Evolutionary conservation across 2,888 invertebrate genomes (phyloP).

Genomic region (Xestobium rufovillosum): DNA sequence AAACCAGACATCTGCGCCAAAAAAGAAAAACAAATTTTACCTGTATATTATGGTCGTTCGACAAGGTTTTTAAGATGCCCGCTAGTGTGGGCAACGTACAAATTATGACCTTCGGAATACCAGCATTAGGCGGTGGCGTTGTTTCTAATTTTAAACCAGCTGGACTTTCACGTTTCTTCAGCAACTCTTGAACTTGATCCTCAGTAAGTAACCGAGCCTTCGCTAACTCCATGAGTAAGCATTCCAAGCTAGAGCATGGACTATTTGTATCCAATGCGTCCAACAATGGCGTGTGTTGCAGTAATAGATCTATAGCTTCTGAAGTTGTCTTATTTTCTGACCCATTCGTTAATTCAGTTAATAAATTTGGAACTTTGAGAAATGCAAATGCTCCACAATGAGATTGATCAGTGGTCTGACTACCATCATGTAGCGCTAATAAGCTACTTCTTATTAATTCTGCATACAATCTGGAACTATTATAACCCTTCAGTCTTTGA

Average conservation of each 20-base stretch:
- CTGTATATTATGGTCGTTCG: slow-evolving; percentile 80
- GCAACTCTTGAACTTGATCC: slow-evolving; percentile 64
- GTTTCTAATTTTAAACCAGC: slow-evolving; percentile 50
- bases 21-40: slow-evolving; percentile 26
- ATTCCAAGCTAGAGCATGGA: slow-evolving; percentile 80
- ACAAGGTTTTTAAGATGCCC: slow-evolving; percentile 83
- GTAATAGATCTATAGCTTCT: slow-evolving; percentile 75
- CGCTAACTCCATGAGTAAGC: slow-evolving; percentile 72
- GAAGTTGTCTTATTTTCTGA: slow-evolving; percentile 47
- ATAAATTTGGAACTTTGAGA: slow-evolving; percentile 78
- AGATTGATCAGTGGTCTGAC: slow-evolving; percentile 75
- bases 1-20: too few species aligned
- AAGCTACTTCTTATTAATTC: slow-evolving; percentile 86
- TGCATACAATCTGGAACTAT: slow-evolving; percentile 73
- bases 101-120: slow-evolving; percentile 71
- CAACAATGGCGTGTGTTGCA: slow-evolving; percentile 75
- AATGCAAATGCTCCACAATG: slow-evolving; percentile 94
- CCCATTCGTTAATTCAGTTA: slow-evolving; percentile 43
- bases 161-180: slow-evolving; percentile 48
- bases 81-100: slow-evolving; percentile 84
- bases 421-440: slow-evolving; percentile 81
- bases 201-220: slow-evolving; percentile 75
- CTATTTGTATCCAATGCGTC: slow-evolving; percentile 87
- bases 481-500: slow-evolving; percentile 75
- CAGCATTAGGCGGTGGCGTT: slow-evolving; percentile 54